A percentile compares a stretch with the other conserved stretches of the same genome.
These are phyloP conservation scores for Augochlorella aurata DNA, from an alignment of 2,888 invertebrate species.

Conservation along the genomic window DNA sequence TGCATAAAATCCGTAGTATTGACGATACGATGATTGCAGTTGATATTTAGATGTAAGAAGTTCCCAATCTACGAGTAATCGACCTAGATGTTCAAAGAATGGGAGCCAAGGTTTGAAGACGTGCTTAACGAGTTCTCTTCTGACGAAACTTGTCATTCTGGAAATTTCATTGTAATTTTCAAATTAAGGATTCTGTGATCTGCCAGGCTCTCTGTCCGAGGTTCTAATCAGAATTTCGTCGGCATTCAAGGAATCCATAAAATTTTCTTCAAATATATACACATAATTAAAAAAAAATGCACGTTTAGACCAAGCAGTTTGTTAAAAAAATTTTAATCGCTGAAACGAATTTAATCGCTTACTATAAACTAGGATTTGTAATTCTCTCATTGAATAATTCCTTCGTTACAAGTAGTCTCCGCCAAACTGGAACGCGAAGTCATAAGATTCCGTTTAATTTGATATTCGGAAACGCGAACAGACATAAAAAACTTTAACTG, in stretches of 20 bases:
- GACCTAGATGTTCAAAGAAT: not conserved
- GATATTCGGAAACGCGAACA: not conserved
- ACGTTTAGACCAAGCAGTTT: too few relatives aligned
- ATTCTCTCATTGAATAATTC: not conserved
- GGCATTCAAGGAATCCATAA: not conserved
- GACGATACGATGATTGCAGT: too few relatives aligned
- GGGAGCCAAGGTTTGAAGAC: not conserved
- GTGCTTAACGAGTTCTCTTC: not conserved
- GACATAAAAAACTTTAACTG: not conserved
- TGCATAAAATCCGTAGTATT: too few relatives aligned
- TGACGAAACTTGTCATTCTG: not conserved
- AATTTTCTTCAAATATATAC: not conserved
- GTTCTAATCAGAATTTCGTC: not conserved
- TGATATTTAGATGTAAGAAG: too few relatives aligned
- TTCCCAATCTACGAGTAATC: not conserved
- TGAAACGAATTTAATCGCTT: not conserved
- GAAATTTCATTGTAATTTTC: constrained; percentile 1
- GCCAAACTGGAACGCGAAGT: not conserved
- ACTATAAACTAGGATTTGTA: not conserved
- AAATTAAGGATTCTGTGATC: not conserved
- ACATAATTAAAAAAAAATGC: too few relatives aligned
- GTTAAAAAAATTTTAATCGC: not conserved
- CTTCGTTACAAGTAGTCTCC: not conserved
- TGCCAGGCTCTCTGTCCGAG: not conserved
- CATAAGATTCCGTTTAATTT: not conserved